These are phyloP conservation scores for Caenorhabditis remanei DNA, from an alignment of 1,140 invertebrate genomes.

Conservation along the genomic window DNA sequence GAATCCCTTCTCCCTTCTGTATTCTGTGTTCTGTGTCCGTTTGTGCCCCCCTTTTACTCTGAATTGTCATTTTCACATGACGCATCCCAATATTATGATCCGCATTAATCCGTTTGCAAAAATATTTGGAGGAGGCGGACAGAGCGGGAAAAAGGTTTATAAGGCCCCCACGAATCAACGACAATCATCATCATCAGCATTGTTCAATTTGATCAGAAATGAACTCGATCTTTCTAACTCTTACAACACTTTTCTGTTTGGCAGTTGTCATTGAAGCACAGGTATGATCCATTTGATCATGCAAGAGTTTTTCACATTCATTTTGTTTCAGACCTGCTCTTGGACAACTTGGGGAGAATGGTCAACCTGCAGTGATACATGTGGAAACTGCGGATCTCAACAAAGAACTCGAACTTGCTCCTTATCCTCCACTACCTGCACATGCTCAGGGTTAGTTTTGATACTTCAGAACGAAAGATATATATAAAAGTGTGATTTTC, in stretches of 20 bases:
- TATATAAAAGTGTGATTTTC: neutral
- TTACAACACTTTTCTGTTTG: conserved; percentile 1
- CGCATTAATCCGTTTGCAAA: conserved; percentile 53
- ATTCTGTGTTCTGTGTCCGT: neutral
- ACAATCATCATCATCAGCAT: conserved; percentile 31
- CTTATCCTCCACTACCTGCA: conserved; percentile 1
- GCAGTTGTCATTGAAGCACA: conserved; percentile 3
- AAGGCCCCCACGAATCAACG: neutral
- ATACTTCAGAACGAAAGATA: neutral
- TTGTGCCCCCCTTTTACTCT: neutral
- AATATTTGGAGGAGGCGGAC: conserved; percentile 22
- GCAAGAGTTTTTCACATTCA: neutral
- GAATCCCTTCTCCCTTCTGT: neutral
- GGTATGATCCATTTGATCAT: neutral
- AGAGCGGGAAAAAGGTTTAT: conserved; percentile 21
- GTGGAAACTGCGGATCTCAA: conserved; percentile 45
- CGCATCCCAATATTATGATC: conserved; percentile 41
- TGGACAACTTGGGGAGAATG: conserved; percentile 41
- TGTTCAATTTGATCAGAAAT: neutral
- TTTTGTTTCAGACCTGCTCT: neutral
- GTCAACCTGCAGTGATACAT: conserved; percentile 43
- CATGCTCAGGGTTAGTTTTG: conserved; percentile 1
- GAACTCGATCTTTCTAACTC: conserved; percentile 16
- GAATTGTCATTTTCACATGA: conserved; percentile 49
- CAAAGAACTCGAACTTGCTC: conserved; percentile 33